Base-by-base conservation (phyloP, 1,140 invertebrate genomes). In the Caerostris extrusa region DNA sequence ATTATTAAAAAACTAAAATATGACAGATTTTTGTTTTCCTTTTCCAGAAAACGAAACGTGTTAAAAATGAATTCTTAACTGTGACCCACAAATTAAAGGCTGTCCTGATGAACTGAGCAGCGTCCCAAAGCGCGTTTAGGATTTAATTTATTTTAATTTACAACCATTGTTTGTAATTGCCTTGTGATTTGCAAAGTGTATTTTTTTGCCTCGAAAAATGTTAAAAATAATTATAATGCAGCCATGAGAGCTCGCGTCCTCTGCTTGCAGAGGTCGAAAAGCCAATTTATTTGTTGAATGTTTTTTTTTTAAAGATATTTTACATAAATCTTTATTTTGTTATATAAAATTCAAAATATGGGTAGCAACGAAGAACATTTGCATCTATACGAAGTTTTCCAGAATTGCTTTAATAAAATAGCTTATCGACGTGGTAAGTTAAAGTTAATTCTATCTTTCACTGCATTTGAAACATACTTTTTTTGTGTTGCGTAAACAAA, bases 391-490 rank as follows among this genome's bases (percentile, higher is more conserved):
- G 98, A 98, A 97, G 98, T 99, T 97, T 99, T 99, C 97, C 98
- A 98, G 97, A 99, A 98, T 97, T 99, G 98, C 97, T 99, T 99
- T 97, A 99, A 99, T 97, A 99, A 98, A 97, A 98, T 98, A 96
- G 98, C 98, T 95, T 98, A 98, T 97, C 98, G 98, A 96, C 97
- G 97, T 95, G 97, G 97, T 98, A 96, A 97, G 97, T 90, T 56
- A 67, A 12, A 7, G 10, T 56, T 90, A 50, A 4, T 77, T 88
- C 19, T 60, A n/a, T 71, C 34, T 7, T 87, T 34, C n/a, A 87
- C 14, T 17, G 12, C 7, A 6, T 61, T 58, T 77, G 69, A 77
- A 53, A 55, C n/a, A n/a, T 83, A 83, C 82, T 83, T 87, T 64
- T 87, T 87, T 87, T 12, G 19, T 83, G 50, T 60, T 5, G 57